These are phyloP conservation scores for Shargacucullia verbasci DNA, from an alignment of 2,888 invertebrate species.

Conservation along the genomic window DNA sequence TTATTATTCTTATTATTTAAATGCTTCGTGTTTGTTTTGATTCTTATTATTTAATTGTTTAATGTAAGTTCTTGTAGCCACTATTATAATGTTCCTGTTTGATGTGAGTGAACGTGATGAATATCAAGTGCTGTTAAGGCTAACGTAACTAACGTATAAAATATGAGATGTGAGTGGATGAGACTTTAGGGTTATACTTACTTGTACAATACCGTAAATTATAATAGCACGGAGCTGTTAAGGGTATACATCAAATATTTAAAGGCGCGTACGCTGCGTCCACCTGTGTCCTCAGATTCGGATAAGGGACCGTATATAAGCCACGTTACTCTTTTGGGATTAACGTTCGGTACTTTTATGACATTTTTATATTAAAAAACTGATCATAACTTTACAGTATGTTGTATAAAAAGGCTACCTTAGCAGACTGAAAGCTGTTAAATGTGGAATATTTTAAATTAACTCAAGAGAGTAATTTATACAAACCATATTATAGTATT, in stretches of 20 bases:
- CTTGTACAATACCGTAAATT: conserved; percentile 54
- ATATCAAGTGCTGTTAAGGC: conserved; percentile 27
- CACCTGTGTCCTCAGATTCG: conserved; percentile 77
- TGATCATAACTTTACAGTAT: background rate
- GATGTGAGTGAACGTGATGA: conserved; percentile 18
- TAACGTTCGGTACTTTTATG: conserved; percentile 10
- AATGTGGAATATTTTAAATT: conserved; percentile 1
- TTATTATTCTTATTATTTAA: conserved; percentile 18
- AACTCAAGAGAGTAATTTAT: conserved; percentile 2
- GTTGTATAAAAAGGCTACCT: conserved; percentile 1
- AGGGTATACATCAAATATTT: conserved; percentile 82
- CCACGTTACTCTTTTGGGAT: conserved; percentile 59
- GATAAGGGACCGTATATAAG: conserved; percentile 64
- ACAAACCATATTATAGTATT: background rate
- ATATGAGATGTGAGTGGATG: conserved; percentile 39
- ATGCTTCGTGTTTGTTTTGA: conserved; percentile 2
- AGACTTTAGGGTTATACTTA: conserved; percentile 41
- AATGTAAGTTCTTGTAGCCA: conserved; percentile 5
- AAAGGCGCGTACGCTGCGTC: conserved; percentile 71
- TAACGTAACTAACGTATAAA: conserved; percentile 39
- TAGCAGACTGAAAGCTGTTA: background rate
- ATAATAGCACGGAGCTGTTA: conserved; percentile 74
- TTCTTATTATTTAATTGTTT: conserved; percentile 6
- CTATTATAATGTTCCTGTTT: background rate
- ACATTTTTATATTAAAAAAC: conserved; percentile 7